These are phyloP conservation scores for Helicorthomorpha holstii DNA, from an alignment of 1,140 invertebrate genomes.

Conservation along the genomic window DNA sequence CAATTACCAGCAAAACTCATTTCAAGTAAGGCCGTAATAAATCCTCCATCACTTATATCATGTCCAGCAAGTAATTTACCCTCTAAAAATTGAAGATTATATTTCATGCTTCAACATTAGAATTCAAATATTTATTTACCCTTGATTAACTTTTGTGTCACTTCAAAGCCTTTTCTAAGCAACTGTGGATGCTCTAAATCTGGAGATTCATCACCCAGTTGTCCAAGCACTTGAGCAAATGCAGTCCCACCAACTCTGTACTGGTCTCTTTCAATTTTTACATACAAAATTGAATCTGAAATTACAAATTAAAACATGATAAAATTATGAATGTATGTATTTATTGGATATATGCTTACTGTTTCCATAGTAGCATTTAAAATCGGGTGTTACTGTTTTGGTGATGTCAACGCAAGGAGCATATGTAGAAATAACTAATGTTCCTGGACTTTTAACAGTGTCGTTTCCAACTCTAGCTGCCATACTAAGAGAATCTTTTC, in stretches of 20 bases:
- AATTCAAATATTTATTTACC: constrained; percentile 27
- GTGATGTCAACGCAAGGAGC: constrained; percentile 78
- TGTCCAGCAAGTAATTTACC: constrained; percentile 68
- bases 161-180: constrained; percentile 56
- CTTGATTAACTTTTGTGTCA: constrained; percentile 63
- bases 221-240: constrained; percentile 72
- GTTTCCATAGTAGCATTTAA: constrained; percentile 46
- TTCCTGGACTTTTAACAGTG: constrained; percentile 76
- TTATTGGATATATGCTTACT: constrained; percentile 14
- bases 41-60: constrained; percentile 90
- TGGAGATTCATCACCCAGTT: constrained; percentile 61
- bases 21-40: constrained; percentile 75
- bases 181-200: constrained; percentile 52
- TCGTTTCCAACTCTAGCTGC: constrained; percentile 57
- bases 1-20: constrained; percentile 87
- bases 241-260: constrained; percentile 73
- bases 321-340: not conserved
- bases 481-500: constrained; percentile 97
- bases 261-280: constrained; percentile 17
- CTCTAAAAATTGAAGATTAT: constrained; percentile 28
- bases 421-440: constrained; percentile 85
- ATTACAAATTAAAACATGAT: not conserved
- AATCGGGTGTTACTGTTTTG: constrained; percentile 63
- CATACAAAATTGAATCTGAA: not conserved
- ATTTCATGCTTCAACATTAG: not conserved